These are phyloP conservation scores for Sciaenops ocellatus DNA, from an alignment of 2,797 vertebrate species.

Conservation along the genomic window DNA sequence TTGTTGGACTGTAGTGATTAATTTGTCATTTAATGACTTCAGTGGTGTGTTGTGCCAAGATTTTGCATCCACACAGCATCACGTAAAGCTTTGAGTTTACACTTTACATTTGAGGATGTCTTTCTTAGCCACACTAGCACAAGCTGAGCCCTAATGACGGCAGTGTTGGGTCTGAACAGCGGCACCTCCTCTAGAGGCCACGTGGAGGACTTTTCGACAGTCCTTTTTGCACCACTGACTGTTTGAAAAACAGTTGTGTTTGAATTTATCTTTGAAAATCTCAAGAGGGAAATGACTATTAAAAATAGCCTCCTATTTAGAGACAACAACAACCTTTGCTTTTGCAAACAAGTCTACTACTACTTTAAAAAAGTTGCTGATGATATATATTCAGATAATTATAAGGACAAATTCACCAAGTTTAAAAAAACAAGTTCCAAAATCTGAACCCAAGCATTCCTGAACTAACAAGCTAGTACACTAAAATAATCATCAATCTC, in stretches of 20 bases:
- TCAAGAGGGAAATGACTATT: conserved; percentile 1
- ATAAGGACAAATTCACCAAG: background rate
- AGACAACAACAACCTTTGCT: background rate
- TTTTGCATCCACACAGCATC: background rate
- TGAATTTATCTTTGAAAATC: background rate
- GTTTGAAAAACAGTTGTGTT: conserved; percentile 6
- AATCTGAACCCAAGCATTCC: background rate
- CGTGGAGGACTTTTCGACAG: background rate
- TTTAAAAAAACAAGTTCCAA: conserved; percentile 6
- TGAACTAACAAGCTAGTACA: conserved; percentile 2
- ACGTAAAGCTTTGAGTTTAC: background rate
- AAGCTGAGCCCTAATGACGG: conserved; percentile 7
- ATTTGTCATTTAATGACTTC: conserved; percentile 52
- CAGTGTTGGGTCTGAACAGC: background rate
- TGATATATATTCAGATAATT: background rate
- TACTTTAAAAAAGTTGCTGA: background rate
- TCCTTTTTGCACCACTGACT: no score
- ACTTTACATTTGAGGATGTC: conserved; percentile 5
- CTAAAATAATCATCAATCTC: conserved; percentile 13
- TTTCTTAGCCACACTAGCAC: background rate
- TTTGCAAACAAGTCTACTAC: background rate
- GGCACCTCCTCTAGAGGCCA: background rate
- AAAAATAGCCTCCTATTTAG: background rate
- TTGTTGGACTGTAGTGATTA: conserved; percentile 50
- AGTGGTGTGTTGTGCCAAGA: conserved; percentile 10